Evolutionary conservation across 2,888 invertebrate genomes (phyloP), one percentile per base, ranked within the genome.

Genomic region (Poecilus cupreus): DNA sequence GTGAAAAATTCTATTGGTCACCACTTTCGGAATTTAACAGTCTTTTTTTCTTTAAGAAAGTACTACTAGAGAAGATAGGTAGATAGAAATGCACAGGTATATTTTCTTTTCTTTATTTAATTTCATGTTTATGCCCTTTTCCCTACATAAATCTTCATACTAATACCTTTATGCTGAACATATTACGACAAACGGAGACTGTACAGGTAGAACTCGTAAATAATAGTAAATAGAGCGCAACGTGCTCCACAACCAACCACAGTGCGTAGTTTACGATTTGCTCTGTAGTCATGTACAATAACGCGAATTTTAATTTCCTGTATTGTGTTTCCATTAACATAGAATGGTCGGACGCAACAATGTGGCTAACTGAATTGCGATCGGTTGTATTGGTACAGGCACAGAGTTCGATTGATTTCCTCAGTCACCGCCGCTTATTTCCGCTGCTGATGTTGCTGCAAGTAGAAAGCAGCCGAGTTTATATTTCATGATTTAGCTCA

Each of bases 291-390:
- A 26, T 32, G 32, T 51, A 75, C 75, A 75, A 75, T 51, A 75
- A 75, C 75, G 51, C 51, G 49, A 86, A 88, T 88, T 89, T 89
- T 88, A 89, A 89, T 89, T 89, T 89, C 89, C 89, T 88, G 89
- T 88, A 86, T 87, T 87, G 87, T 87, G 86, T 85, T 86, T 85
- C 87, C 85, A 87, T 88, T 87, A 88, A 26, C 78, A 78, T 64
- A 74, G 46, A 46, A 49, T 24, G 18, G 54, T 26, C 24, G 46
- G 46, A 57, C 49, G 78, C 68, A 78, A 46, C 49, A 60, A 60
- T 75, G 75, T 75, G 75, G 72, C 72, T 72, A 72, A 46, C 49
- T 75, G 51, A 49, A 49, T 43, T 75, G 32, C 75, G 75, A 51
- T 20, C 49, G 26, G 51, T 75, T 43, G n/a, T 74, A 74, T 24